Evolutionary conservation across 2,113 vertebrate genomes (phyloP), one percentile per base, ranked within the genome.

Genomic region (Nematolebias whitei): DNA sequence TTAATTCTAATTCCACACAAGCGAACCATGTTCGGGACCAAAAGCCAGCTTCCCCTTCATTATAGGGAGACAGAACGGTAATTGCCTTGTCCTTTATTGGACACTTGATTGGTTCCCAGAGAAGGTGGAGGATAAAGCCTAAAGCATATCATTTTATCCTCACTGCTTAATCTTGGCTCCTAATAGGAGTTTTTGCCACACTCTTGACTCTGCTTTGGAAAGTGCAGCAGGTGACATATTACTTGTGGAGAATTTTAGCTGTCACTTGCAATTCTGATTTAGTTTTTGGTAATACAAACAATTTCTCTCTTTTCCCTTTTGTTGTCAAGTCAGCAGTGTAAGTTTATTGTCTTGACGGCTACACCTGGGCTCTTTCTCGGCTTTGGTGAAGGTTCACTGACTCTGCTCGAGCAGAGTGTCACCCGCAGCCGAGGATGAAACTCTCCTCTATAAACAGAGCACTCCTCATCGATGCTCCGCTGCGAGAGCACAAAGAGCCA

Each of bases 1-100:
- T 94, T 93, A 92, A 87, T 91, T 91, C 77, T 88, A 90, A 90
- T 92, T 91, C 88, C 80, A 80, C 82, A 85, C 78, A 90, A 91
- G 88, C 87, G 84, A 76, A 64, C 74, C 63, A 22, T 54, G 69
- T 80, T 83, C 68, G 62, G 81, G 82, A 85, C 73, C 67, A 86
- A 90, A 89, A 85, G 80, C 83, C 83, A 81, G 71, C 80, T 82
- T 85, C 77, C 71, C 59, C 83, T 84, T 88, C 88, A 87, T 89
- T 88, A 89, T 71, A 83, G 69, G 84, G 63, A 78, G 63, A 80
- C 61, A 78, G 63, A 80, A 92, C 76, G 77, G 79, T 92, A 92
- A 93, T 92, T 90, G 89, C 80, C 80, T 84, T 75, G 86, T 88
- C 85, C 87, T 91, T 92, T 90, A 88, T 89, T 91, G 86, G 88